A percentile compares a stretch with the other conserved stretches of the same genome.
Evolutionary conservation across 2,888 invertebrate genomes (phyloP).

Genomic region (Leucophora obtusa): DNA sequence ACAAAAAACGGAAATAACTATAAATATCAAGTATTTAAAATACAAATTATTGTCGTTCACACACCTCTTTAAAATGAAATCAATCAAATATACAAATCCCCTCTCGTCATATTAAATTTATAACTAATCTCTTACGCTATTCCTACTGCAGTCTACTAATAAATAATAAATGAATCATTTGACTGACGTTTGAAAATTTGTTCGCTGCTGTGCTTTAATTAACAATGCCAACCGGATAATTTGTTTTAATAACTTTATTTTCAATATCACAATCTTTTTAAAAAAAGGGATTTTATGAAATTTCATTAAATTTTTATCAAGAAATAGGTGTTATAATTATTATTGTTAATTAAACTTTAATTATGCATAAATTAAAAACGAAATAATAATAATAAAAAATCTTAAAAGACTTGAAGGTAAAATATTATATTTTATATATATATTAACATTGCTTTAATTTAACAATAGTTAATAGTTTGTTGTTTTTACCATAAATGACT

Average conservation of each 20-base stretch:
- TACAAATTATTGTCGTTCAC: constrained; percentile 35
- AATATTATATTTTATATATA: not conserved
- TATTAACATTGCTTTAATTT: no score
- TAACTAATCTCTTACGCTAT: not conserved
- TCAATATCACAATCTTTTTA: not conserved
- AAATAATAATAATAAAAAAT: not conserved
- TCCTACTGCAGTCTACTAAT: not conserved
- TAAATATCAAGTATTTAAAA: constrained; percentile 29
- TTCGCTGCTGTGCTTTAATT: not conserved
- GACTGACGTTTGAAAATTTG: not conserved
- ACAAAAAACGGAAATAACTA: constrained; percentile 45
- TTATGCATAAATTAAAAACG: constrained; percentile 5
- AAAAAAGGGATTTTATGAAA: not conserved
- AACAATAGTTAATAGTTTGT: no score
- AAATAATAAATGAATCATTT: not conserved
- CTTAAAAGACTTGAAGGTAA: not conserved
- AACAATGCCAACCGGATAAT: not conserved
- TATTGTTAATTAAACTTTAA: constrained; percentile 1
- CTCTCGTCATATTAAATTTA: constrained; percentile 28
- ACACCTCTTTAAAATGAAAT: constrained; percentile 39
- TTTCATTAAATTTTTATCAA: not conserved
- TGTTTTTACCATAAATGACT: no score
- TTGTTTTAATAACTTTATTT: constrained; percentile 4
- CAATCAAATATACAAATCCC: constrained; percentile 33
- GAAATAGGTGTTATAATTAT: constrained; percentile 18